Evolutionary conservation across 2,113 vertebrate species (phyloP), one percentile per base, ranked within the genome.

Genomic region (Urocynchramus pylzowi): DNA sequence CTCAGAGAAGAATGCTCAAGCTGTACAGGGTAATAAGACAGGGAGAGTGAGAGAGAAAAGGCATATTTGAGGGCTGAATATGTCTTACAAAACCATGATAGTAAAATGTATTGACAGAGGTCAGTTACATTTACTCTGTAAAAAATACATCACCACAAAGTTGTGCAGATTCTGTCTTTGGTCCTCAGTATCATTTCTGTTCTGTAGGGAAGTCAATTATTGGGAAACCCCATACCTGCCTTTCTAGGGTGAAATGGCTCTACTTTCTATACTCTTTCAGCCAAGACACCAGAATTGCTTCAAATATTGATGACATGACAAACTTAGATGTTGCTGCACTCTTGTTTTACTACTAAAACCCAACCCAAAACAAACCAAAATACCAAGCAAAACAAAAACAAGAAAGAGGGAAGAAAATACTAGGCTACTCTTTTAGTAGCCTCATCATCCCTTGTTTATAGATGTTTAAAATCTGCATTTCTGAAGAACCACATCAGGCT

Each of bases 121-220:
- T 95, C 94, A 92, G 70, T 79, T 89, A 90, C 84, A 94, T 94
- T 90, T 90, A 35, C 63, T 79, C 11, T 4, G 63, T 73, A 73
- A 75, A 93, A 93, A 77, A 92, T 47, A 53, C 31, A 90, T 74
- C 47, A 59, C 56, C 27, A 61, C 33, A 74, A 33, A 59, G 9
- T 54, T 90, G 42, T 54, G 33, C 33, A 91, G 68, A 52, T 39
- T 59, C 20, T 88, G 76, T 69, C 64, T 77, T 74, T 89, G 39
- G 49, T 93, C 18, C 41, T 95, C 60, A 89, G 19, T 54, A 70
- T 92, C 6, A 63, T 65, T 85, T 93, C 67, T 73, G 63, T 83
- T 76, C 23, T 83, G 11, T 6, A 45, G 41, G 11, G 10, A 81
- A 82, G 20, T 47, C 14, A 10, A 5, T 76, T 90, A 73, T 65